Evolutionary conservation across 2,113 vertebrate genomes (phyloP), one percentile per base, ranked within the genome.

Genomic region (Nansenia antarctica): DNA sequence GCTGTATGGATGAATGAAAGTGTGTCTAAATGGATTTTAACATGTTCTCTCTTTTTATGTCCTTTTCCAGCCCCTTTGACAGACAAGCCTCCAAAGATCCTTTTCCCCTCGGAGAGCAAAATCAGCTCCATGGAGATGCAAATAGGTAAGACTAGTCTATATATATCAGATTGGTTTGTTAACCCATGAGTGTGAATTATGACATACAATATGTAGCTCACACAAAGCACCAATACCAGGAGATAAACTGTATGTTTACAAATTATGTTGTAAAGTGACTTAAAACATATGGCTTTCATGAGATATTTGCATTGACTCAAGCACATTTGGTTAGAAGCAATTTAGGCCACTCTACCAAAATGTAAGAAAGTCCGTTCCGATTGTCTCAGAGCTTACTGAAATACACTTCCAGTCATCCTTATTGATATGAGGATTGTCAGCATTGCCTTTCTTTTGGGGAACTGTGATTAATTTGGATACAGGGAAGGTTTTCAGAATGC

Each of bases 81-180:
- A 83, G 96, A 98, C 93, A 96, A 96, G 84, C 95, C 97, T 82
- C 97, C 96, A 71, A 98, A 98, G 89, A 94, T 99, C 87, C 91
- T 99, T 60, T 94, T 92, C 65, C 97, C 97, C 9, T 82, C 94
- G 67, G 97, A 98, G 91, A 94, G 83, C 90, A 96, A 96, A 85
- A 82, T 96, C 86, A 99, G 90, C 79, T 52, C 95, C 90, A 93
- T 97, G 65, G 97, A 99, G 88, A 91, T 94, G 55, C 93, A 95
- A 67, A 87, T 95, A 89, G 96, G 97, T 98, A 92, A 96, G 96
- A 88, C 39, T 58, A 8, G 24, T 61, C 26, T 4, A n/a, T n/a
- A n/a, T n/a, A n/a, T n/a, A n/a, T n/a, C n/a, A n/a, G n/a, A n/a
- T n/a, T n/a, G n/a, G n/a, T n/a, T 80, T 18, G 2, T 31, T 3